A percentile compares a stretch with the other conserved stretches of the same genome.
Evolutionary conservation across 2,888 invertebrate species (phyloP).

Genomic region (Drosophila meridionalis): DNA sequence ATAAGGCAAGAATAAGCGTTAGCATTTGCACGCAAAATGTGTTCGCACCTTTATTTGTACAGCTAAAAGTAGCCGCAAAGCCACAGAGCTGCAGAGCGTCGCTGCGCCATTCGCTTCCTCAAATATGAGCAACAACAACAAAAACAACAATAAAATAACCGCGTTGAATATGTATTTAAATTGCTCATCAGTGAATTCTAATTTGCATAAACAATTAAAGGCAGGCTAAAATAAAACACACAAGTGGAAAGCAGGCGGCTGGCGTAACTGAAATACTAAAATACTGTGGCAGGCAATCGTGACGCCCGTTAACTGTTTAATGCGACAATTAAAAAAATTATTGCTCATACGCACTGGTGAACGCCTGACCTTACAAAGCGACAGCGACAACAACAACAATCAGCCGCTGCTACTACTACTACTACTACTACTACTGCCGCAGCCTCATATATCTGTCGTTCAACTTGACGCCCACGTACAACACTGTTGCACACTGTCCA

Average conservation of each 20-base stretch:
- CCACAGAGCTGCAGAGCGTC: slow-evolving; percentile 22
- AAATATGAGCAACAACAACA: slow-evolving; percentile 4
- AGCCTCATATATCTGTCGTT: slow-evolving; percentile 32
- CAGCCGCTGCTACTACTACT: not conserved
- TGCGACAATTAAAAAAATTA: slow-evolving; percentile 68
- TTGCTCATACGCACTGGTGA: slow-evolving; percentile 76
- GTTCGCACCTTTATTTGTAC: slow-evolving; percentile 69
- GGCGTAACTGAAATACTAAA: not conserved
- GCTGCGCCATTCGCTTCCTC: slow-evolving; percentile 66
- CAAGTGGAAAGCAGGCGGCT: not conserved
- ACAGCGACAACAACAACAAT: not conserved
- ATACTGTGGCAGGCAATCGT: slow-evolving; percentile 27
- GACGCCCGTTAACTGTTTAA: slow-evolving; percentile 60
- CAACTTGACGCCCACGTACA: slow-evolving; percentile 62
- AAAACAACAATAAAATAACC: not conserved
- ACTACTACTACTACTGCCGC: not conserved
- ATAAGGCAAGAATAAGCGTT: slow-evolving; percentile 32
- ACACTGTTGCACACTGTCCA: slow-evolving; percentile 19
- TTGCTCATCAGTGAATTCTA: slow-evolving; percentile 70
- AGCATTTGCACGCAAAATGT: slow-evolving; percentile 40
- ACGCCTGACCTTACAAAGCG: slow-evolving; percentile 66
- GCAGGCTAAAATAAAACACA: slow-evolving; percentile 26
- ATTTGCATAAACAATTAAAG: slow-evolving; percentile 78
- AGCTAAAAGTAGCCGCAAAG: slow-evolving; percentile 44
- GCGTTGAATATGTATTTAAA: slow-evolving; percentile 51